Percentiles rank a stretch among this genome's conserved stretches.
phyloP scores from a whole-genome alignment of 1,140 invertebrate species.

The Melitaea cinxia region DNA sequence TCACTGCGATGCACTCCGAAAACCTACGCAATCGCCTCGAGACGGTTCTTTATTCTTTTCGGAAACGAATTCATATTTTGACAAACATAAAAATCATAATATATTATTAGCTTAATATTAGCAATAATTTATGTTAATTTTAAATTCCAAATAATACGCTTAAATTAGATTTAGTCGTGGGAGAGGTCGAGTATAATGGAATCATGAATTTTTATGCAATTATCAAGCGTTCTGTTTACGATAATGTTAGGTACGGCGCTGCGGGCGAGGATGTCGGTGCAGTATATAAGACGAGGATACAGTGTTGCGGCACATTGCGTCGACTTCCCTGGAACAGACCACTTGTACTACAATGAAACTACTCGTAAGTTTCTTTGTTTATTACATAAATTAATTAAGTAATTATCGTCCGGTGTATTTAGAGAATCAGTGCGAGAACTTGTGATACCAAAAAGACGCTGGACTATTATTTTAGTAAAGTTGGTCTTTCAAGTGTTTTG shows the following conservation, averaged over 20 bases:
- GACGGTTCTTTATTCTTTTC: neutral
- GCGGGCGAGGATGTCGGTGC: neutral
- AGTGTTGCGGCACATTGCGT: neutral
- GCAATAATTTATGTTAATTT: constrained; percentile 5
- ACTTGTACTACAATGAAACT: constrained; percentile 14
- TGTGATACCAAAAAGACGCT: too few species aligned
- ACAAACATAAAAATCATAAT: too few species aligned
- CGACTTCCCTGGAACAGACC: constrained; percentile 1
- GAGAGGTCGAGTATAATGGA: neutral
- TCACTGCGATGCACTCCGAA: neutral
- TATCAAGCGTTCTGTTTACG: neutral
- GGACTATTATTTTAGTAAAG: too few species aligned
- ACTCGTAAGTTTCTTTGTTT: constrained; percentile 12
- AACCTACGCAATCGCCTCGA: neutral
- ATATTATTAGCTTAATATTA: too few species aligned
- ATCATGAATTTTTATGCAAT: constrained; percentile 3
- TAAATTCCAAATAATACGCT: neutral
- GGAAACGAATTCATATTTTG: neutral
- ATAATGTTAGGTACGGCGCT: neutral
- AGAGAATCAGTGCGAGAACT: too few species aligned
- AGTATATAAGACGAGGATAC: constrained; percentile 17
- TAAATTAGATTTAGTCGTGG: neutral
- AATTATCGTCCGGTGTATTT: too few species aligned
- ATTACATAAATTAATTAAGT: too few species aligned
- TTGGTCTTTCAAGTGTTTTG: too few species aligned